Conservation (phyloP, 2,888 invertebrate genomes). For the Gymnosoma rotundatum region DNA sequence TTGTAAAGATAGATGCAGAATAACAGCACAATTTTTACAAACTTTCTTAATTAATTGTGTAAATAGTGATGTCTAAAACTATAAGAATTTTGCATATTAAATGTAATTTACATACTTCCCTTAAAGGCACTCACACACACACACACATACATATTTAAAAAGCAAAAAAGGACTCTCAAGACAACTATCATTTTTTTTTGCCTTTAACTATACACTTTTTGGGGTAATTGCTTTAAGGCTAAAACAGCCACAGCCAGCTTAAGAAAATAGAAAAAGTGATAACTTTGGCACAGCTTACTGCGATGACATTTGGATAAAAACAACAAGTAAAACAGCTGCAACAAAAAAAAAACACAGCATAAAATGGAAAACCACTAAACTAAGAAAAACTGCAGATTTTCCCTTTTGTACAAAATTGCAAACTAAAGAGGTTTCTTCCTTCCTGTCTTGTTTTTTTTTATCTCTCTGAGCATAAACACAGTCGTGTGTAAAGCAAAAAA, state of each 20-base stretch:
- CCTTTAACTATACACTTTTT: conserved; percentile 15
- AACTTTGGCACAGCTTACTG: conserved; percentile 48
- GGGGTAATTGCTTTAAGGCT: conserved; percentile 51
- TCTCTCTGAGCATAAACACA: conserved; percentile 32
- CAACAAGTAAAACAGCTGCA: background rate
- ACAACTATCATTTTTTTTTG: conserved; percentile 53
- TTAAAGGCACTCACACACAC: conserved; percentile 2
- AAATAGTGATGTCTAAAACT: conserved; percentile 64
- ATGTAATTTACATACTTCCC: conserved; percentile 68
- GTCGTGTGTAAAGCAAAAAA: conserved; percentile 26
- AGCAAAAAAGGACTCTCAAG: conserved; percentile 15
- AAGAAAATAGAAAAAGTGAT: conserved; percentile 53
- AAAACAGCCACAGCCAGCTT: conserved; percentile 40
- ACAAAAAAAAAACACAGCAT: background rate
- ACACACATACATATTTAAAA: background rate
- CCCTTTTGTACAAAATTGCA: conserved; percentile 47
- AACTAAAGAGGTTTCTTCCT: conserved; percentile 46
- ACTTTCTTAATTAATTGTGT: conserved; percentile 69
- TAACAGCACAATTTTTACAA: conserved; percentile 51
- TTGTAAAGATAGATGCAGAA: conserved; percentile 23
- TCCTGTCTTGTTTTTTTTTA: background rate
- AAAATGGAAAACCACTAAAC: conserved; percentile 58
- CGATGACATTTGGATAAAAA: conserved; percentile 49
- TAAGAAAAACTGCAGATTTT: conserved; percentile 64
- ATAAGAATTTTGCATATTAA: conserved; percentile 65